Base-by-base conservation (phyloP, 2,797 vertebrate genomes). In the Pipistrellus pygmaeus region DNA sequence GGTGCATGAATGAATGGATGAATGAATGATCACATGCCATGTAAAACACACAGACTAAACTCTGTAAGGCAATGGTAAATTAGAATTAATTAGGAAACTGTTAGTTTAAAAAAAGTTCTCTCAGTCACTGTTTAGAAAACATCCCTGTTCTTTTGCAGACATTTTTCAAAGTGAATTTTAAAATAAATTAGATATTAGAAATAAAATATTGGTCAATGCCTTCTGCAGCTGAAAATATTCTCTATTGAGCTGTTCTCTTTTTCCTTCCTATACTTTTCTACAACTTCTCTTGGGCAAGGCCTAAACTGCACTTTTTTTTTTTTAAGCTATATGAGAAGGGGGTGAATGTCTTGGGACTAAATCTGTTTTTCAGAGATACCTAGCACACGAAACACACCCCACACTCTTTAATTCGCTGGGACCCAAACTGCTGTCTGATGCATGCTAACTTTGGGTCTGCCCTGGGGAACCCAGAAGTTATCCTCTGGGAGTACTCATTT, bases 131-230 rank as follows among this genome's bases (percentile, higher is more conserved):
- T 38, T 89, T 53, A 93, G 55, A 48, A 88, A 87, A 64, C 4
- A 64, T 41, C 13, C 2, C 46, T 82, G 4, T 44, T 72, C 17
- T 55, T 90, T 89, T 75, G 8, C 8, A 55, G 51, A 20, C 44
- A 71, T 18, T 27, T 89, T 69, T 95, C 55, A 44, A 38, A 30
- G 38, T 46, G n/a, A 17, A 91, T 57, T 93, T 95, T 90, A 64
- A 96, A 96, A 90, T 64, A 86, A 85, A 89, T 46, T 41, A 21
- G n/a, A 41, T 35, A n/a, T 53, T 93, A 64, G 57, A 57, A 80
- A 55, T 35, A 87, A 44, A 6, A 46, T 12, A 71, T 10, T 27
- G 5, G 48, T 73, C 15, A 84, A 35, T 55, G 44, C 38, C 57
- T 91, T 88, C 44, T 84, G 88, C 69, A 72, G 41, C 6, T 73